phyloP scores from a whole-genome alignment of 2,113 vertebrate genomes.

The Parus major region DNA sequence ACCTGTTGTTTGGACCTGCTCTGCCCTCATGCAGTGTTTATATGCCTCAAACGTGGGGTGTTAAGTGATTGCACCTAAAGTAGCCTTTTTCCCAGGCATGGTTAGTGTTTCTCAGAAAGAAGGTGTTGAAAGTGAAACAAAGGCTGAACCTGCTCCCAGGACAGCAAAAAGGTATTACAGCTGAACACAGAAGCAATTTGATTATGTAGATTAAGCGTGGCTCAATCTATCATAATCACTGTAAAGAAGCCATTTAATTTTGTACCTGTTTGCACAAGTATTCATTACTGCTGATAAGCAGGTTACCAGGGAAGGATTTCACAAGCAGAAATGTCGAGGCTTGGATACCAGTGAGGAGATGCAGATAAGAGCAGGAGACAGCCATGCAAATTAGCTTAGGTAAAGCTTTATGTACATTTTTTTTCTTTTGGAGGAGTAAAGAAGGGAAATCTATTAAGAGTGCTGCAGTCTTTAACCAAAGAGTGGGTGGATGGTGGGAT shows the following conservation, averaged over 20 bases:
- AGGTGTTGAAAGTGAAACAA: constrained; percentile 8
- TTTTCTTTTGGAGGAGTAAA: not conserved
- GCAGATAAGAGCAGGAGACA: constrained; percentile 17
- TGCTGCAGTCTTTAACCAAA: not conserved
- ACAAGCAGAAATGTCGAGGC: constrained; percentile 21
- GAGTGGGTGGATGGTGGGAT: not conserved
- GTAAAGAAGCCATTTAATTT: constrained; percentile 70
- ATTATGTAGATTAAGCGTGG: constrained; percentile 68
- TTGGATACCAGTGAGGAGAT: constrained; percentile 42
- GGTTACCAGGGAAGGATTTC: constrained; percentile 13
- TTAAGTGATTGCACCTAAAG: not conserved
- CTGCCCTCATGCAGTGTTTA: not conserved
- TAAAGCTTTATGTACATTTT: not conserved
- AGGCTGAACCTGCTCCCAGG: constrained; percentile 30
- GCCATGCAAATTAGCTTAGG: not conserved
- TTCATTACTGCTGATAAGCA: constrained; percentile 58
- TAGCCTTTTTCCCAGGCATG: not conserved
- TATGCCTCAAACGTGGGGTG: not conserved
- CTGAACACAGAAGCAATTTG: constrained; percentile 60
- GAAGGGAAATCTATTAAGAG: not conserved
- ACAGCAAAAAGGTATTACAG: constrained; percentile 30
- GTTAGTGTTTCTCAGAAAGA: constrained; percentile 10
- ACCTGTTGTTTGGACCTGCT: not conserved
- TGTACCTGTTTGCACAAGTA: constrained; percentile 53
- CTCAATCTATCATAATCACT: constrained; percentile 64